Percentiles rank a stretch among this genome's conserved stretches.
These are phyloP conservation scores for Xenopus tropicalis DNA, from an alignment of 2,113 vertebrate genomes.

Conservation along the genomic window DNA sequence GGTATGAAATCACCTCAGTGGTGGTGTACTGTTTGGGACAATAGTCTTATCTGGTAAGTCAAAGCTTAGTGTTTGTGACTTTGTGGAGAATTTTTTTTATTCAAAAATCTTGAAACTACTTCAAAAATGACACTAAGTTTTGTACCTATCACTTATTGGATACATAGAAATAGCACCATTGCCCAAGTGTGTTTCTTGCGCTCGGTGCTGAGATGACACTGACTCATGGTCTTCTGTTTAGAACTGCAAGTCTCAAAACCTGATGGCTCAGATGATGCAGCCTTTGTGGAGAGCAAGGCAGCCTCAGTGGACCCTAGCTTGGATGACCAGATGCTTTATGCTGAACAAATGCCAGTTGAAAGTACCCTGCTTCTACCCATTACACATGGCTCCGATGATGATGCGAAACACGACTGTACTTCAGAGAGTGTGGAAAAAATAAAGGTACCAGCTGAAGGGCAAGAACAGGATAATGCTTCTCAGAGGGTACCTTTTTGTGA, in stretches of 20 bases:
- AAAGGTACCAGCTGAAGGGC: constrained; percentile 11
- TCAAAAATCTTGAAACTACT: neutral
- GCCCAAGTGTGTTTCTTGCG: constrained; percentile 39
- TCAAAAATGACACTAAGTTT: neutral
- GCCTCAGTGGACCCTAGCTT: constrained; percentile 54
- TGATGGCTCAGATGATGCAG: constrained; percentile 60
- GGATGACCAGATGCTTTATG: constrained; percentile 59
- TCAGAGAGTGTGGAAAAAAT: constrained; percentile 20
- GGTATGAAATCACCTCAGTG: neutral
- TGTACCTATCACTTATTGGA: neutral
- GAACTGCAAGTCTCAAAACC: constrained; percentile 58
- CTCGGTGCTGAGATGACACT: constrained; percentile 23
- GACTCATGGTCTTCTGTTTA: constrained; percentile 75
- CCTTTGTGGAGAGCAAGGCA: constrained; percentile 55
- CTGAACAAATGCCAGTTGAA: constrained; percentile 49
- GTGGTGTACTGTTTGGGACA: neutral
- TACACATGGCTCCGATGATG: constrained; percentile 49
- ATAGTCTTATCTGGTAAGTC: neutral
- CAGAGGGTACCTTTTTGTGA: constrained; percentile 31
- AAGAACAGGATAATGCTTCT: constrained; percentile 42
- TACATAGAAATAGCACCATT: neutral
- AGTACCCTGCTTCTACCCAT: constrained; percentile 45
- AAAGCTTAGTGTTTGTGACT: neutral
- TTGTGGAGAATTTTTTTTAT: neutral
- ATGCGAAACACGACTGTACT: constrained; percentile 21